Conservation (phyloP, 2,888 invertebrate species). For the Ormyrus rosae region DNA sequence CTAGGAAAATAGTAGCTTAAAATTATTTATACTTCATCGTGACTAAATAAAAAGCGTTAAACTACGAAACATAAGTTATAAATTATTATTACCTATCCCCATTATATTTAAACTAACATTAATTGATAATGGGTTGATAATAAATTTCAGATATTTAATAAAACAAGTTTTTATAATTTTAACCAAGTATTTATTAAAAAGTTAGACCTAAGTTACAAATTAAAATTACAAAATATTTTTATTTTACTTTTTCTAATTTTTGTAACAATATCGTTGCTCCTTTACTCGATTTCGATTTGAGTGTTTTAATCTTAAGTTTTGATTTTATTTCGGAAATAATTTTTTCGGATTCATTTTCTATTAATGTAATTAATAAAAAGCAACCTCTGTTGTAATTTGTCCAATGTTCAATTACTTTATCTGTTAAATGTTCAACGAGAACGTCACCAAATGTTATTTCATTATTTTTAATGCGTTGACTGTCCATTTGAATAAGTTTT, state of each 20-base stretch:
- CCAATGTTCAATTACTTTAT: slow-evolving; percentile 81
- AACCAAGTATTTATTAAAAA: slow-evolving; percentile 42
- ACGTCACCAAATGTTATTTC: slow-evolving; percentile 78
- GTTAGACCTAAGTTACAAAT: not conserved
- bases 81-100: slow-evolving; percentile 2
- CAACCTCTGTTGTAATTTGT: slow-evolving; percentile 85
- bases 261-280: slow-evolving; percentile 82
- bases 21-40: slow-evolving; percentile 57
- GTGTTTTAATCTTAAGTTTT: slow-evolving; percentile 76
- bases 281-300: slow-evolving; percentile 78
- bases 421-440: slow-evolving; percentile 77
- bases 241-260: slow-evolving; percentile 70
- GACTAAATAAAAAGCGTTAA: slow-evolving; percentile 54
- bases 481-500: slow-evolving; percentile 83
- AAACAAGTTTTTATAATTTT: not conserved
- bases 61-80: slow-evolving; percentile 17
- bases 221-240: slow-evolving; percentile 23
- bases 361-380: slow-evolving; percentile 83
- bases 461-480: slow-evolving; percentile 74
- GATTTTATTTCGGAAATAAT: slow-evolving; percentile 76
- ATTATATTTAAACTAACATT: slow-evolving; percentile 7
- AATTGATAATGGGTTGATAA: too few relatives aligned
- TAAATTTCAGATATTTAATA: not conserved
- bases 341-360: slow-evolving; percentile 80
- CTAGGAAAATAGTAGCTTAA: slow-evolving; percentile 46